phyloP scores from a whole-genome alignment of 1,140 invertebrate genomes.

The Diabrotica virgifera region DNA sequence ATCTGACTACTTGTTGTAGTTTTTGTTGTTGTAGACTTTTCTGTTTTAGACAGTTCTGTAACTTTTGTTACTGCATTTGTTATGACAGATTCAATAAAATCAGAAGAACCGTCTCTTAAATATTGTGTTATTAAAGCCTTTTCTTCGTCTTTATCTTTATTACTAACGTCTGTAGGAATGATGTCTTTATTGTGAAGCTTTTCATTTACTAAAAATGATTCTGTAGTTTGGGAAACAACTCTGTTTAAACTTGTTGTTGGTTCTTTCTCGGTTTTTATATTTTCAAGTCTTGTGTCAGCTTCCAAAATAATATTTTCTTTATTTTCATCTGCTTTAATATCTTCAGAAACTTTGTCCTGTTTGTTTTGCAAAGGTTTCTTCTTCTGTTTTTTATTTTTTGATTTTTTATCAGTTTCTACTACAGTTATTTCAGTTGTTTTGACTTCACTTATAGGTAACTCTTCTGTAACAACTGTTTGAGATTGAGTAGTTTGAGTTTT shows the following conservation, averaged over 20 bases:
- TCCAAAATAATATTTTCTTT: not conserved
- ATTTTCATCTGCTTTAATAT: slow-evolving; percentile 7
- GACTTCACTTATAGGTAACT: not conserved
- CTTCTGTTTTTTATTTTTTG: slow-evolving; percentile 6
- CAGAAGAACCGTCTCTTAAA: not conserved
- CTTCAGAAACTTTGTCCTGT: slow-evolving; percentile 9
- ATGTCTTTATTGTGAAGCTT: slow-evolving; percentile 13
- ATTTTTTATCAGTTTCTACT: slow-evolving; percentile 7
- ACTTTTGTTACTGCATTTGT: slow-evolving; percentile 7
- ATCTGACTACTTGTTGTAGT: not conserved
- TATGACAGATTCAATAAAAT: not conserved
- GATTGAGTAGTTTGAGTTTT: too few species aligned
- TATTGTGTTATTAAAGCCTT: not conserved
- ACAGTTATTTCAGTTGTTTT: not conserved
- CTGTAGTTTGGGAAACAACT: not conserved
- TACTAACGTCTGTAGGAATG: not conserved
- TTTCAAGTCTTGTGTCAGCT: not conserved
- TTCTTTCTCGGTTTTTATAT: not conserved
- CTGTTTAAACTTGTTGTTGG: too few species aligned
- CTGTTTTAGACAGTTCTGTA: not conserved
- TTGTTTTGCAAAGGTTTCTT: not conserved
- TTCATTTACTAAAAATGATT: slow-evolving; percentile 4
- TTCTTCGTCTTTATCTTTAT: slow-evolving; percentile 7
- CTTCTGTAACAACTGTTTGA: too few species aligned
- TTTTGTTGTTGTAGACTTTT: not conserved